Base-by-base conservation (phyloP, 2,888 invertebrate genomes). In the Tenthredo distinguenda region DNA sequence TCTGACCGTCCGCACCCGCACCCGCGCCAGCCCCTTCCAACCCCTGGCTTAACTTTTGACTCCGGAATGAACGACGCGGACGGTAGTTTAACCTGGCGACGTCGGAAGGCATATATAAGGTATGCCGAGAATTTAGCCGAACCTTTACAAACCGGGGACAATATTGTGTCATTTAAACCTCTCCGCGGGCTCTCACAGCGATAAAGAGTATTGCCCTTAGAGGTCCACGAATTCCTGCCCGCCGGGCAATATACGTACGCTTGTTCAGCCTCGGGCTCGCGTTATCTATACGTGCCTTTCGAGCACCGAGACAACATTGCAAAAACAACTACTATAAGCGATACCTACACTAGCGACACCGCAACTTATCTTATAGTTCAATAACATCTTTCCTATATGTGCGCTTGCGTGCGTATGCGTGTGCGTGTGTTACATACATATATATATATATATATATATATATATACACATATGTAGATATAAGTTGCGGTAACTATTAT, bases 1-100 rank as follows among this genome's bases (percentile, higher is more conserved):
- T 89, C 87, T 87, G 88, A 87, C 87, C 85, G 84, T 86, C 83
- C 77, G 21, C 76, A 40, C 85, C 79, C 65, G 4, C 31, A 43
- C 26, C 58, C 68, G 31, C 68, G 34, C 15, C 68, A 31, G 4
- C 34, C 34, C 31, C 21, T 55, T 26, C 26, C 15, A 68, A 34
- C 34, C 34, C 34, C 31, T 68, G 68, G 34, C 34, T 34, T 68
- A 68, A 68, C 68, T 68, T 68, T 34, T 34, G 68, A 68, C 68
- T 68, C 34, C 3, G 34, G 15, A 34, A 68, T 34, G 26, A 12
- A 34, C 68, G 21, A 65, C 65, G 10, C 12, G 12, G 26, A 65
- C 31, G 65, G 12, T 12, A 65, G 65, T 21, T 21, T 65, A 65
- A 65, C 34, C 31, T 18, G 68, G 31, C 34, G 34, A 68, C 10